Evolutionary conservation across 2,113 vertebrate species (phyloP).

Genomic region (Lasiurus cinereus): DNA sequence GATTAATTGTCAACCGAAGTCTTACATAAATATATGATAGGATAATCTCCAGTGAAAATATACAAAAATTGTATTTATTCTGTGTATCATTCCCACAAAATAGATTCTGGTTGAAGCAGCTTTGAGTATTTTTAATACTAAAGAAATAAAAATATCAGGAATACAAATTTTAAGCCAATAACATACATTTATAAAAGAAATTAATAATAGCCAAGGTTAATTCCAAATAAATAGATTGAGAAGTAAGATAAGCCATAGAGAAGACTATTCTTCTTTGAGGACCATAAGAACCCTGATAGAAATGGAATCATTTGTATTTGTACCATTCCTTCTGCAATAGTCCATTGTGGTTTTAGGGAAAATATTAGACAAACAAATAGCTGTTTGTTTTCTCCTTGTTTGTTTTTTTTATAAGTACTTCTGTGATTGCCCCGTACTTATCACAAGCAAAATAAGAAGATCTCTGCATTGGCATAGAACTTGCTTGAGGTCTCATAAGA

Average conservation of each 20-base stretch:
- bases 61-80: background rate
- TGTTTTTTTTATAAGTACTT: background rate
- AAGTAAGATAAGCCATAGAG: background rate
- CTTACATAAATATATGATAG: background rate
- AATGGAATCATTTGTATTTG: background rate
- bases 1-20: background rate
- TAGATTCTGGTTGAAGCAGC: background rate
- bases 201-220: background rate
- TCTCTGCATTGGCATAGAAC: background rate
- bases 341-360: background rate
- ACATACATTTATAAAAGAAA: background rate
- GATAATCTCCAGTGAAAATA: background rate
- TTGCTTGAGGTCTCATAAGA: background rate
- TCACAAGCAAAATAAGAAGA: constrained; percentile 34
- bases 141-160: background rate
- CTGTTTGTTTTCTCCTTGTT: background rate
- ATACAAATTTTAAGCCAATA: background rate
- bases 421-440: background rate
- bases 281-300: background rate
- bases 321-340: background rate
- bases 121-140: constrained; percentile 1
- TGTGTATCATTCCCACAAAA: background rate
- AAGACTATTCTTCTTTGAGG: background rate
- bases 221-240: background rate
- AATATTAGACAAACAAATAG: background rate